Conservation (phyloP, 2,888 invertebrate species). For the Eupithecia exiguata region DNA sequence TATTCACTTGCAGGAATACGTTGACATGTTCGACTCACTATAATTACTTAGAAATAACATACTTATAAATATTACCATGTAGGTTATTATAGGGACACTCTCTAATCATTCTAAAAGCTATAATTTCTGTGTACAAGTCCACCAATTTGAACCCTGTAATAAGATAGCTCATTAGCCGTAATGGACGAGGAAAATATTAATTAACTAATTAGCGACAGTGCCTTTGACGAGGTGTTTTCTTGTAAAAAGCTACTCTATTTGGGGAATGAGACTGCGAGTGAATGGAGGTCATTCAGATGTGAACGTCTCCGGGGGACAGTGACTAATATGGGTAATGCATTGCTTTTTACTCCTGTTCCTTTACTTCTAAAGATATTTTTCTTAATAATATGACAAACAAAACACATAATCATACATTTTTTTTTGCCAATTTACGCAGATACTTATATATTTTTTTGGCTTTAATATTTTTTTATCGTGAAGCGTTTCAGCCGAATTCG, state of each 20-base stretch:
- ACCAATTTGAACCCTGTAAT: slow-evolving; percentile 17
- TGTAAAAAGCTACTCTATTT: slow-evolving; percentile 79
- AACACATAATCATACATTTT: background rate
- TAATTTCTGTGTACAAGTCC: slow-evolving; percentile 1
- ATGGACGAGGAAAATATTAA: slow-evolving; percentile 37
- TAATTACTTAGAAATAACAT: background rate
- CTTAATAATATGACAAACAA: background rate
- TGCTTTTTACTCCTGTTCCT: slow-evolving; percentile 8
- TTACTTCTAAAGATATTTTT: slow-evolving; percentile 1
- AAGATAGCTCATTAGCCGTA: slow-evolving; percentile 27
- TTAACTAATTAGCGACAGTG: slow-evolving; percentile 34
- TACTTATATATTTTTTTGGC: too few species aligned
- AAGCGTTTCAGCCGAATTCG: too few species aligned
- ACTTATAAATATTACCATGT: background rate
- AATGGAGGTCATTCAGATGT: slow-evolving; percentile 76
- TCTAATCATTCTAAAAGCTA: slow-evolving; percentile 18
- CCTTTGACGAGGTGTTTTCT: slow-evolving; percentile 34
- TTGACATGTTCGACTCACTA: background rate
- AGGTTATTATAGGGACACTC: background rate
- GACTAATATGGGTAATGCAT: slow-evolving; percentile 31
- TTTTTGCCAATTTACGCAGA: too few species aligned
- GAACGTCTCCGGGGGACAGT: slow-evolving; percentile 49
- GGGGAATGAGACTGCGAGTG: slow-evolving; percentile 76
- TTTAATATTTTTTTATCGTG: too few species aligned
- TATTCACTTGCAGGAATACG: background rate